Percentiles rank a stretch among this genome's conserved stretches.
Conservation (phyloP, 2,113 vertebrate genomes). For the Odocoileus virginianus region DNA sequence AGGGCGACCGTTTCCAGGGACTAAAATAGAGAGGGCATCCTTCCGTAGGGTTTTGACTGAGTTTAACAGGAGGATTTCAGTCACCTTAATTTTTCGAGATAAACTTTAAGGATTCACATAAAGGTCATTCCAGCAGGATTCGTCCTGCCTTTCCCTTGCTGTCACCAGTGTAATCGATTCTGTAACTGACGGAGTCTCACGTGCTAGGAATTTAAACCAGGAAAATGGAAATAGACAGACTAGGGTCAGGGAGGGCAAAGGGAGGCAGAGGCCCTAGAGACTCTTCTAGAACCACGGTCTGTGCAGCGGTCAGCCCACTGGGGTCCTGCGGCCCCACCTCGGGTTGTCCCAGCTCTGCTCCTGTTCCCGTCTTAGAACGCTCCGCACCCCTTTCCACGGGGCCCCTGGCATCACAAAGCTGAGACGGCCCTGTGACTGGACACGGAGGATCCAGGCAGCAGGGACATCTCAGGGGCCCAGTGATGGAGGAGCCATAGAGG, state of each 20-base stretch:
- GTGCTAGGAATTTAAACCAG: not conserved
- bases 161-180: not conserved
- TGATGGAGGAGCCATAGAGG: no score
- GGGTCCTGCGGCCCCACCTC: rapidly evolving
- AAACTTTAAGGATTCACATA: not conserved
- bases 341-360: not conserved
- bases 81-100: not conserved
- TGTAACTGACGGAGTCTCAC: not conserved
- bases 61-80: not conserved
- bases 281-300: rapidly evolving
- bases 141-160: not conserved
- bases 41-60: rapidly evolving
- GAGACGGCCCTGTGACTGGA: not conserved
- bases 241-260: no score
- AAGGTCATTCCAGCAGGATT: not conserved
- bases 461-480: not conserved
- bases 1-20: rapidly evolving
- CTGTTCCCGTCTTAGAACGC: rapidly evolving
- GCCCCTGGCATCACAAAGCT: not conserved
- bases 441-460: not conserved
- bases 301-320: rapidly evolving
- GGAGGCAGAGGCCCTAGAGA: not conserved
- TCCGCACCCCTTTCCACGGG: rapidly evolving
- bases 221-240: not conserved
- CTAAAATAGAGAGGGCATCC: rapidly evolving